Evolutionary conservation across 2,113 vertebrate genomes (phyloP), one percentile per base, ranked within the genome.

Genomic region (Lichenostomus cassidix): DNA sequence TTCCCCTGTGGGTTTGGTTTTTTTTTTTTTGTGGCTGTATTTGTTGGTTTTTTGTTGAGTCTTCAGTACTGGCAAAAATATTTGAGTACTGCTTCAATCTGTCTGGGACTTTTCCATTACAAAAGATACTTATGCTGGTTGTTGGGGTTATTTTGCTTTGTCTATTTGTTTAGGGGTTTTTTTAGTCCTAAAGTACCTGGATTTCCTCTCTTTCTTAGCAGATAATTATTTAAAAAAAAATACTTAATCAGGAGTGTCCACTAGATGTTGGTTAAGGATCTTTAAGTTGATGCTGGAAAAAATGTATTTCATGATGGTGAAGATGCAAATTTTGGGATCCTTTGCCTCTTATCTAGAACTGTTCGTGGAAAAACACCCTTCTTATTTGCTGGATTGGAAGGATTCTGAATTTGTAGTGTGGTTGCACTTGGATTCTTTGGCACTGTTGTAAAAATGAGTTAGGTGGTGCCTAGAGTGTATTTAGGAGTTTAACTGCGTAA

Each of bases 101-200:
- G 5, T 25, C 23, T 62, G 17, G 11, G 28, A n/a, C 11, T 10
- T 55, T 75, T 55, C 12, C 5, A 8, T 56, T 63, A 47, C 3
- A 47, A 37, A 58, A 70, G 27, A 15, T 73, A 35, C 5, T 65
- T 79, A 31, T 64, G 5, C 33, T 63, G 4, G 12, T 58, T 12
- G 6, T 27, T 25, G 3, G 6, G 1, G 21, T 67, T 39, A 20
- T 25, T 33, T 33, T 28, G 0, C 4, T 22, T 12, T 29, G 2
- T 0, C 5, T 35, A 23, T 20, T 41, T 63, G 7, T 64, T 65
- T 50, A 12, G 5, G 2, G 2, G 24, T 39, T 22, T 67, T 92
- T 93, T 37, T 8, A 49, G 12, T 73, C 11, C 5, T 52, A 15
- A 21, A 64, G 10, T 22, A 69, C 15, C 31, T 69, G 5, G 21